phyloP scores from a whole-genome alignment of 2,888 invertebrate species.

The Mythimna impura region DNA sequence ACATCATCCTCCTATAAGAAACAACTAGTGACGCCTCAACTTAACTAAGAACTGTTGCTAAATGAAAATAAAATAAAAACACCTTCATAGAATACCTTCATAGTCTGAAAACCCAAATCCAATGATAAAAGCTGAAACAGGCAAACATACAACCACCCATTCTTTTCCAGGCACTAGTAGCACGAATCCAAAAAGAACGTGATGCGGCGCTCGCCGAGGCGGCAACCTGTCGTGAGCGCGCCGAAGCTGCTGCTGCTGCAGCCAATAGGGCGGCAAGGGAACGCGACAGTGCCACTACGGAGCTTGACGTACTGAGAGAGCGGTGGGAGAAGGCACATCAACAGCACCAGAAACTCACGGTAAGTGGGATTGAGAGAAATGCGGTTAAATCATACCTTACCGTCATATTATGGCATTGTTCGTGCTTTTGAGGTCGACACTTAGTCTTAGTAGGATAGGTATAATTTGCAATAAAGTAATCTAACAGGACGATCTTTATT shows the following conservation, averaged over 20 bases:
- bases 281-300: slow-evolving; percentile 95
- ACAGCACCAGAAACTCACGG: slow-evolving; percentile 95
- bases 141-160: background rate
- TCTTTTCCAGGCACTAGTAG: slow-evolving; percentile 91
- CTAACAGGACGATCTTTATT: too few species aligned
- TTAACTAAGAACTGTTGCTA: background rate
- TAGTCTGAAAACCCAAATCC: background rate
- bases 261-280: slow-evolving; percentile 96
- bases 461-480: too few species aligned
- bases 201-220: slow-evolving; percentile 95
- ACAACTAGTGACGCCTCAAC: background rate
- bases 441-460: too few species aligned
- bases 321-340: slow-evolving; percentile 96
- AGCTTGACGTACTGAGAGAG: slow-evolving; percentile 96
- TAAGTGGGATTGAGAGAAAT: slow-evolving; percentile 66
- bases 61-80: background rate
- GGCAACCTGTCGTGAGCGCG: slow-evolving; percentile 94
- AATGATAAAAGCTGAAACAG: background rate
- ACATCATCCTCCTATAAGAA: background rate
- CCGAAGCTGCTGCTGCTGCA: slow-evolving; percentile 95
- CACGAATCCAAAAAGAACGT: slow-evolving; percentile 96
- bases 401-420: too few species aligned
- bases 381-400: too few species aligned
- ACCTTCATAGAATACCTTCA: too few species aligned
- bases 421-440: too few species aligned